Base-by-base conservation (phyloP, 1,140 invertebrate species). In the Heliconius himera region DNA sequence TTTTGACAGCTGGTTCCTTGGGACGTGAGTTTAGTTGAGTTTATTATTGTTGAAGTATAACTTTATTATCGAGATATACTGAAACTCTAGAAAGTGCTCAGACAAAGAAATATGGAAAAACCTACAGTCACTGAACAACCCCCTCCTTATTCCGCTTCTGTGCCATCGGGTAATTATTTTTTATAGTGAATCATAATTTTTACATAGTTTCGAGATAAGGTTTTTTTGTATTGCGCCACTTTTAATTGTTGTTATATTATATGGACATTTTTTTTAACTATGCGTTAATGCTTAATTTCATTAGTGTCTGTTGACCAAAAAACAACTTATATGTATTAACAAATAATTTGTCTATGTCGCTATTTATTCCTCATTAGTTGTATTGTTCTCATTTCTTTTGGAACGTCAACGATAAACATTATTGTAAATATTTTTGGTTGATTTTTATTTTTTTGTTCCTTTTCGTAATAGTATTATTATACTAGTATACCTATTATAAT, bases 121-220 rank as follows among this genome's bases (percentile, higher is more conserved):
- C 91, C 88, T 29, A 87, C 85, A 22, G 86, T 91, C 60, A 91
- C 88, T 29, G 92, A 93, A 4, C 86, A 90, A 41, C 92, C 92
- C 8, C 92, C 92, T 2, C 92, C 92, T 18, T 93, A 93, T 75
- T 90, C 88, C 2, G 87, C 92, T 2, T 77, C 89, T 20, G 80
- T 88, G 46, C 87, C 84, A 49, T 84, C 84, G 87, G 90, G 91
- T 93, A 88, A 80, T 77, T 66, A 36, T 29, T 76, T 77, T 46
- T 38, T 75, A 70, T 78, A 36, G 41, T 89, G 86, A 89, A 85
- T 90, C 87, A 91, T 79, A 82, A 79, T 29, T 66, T 26, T 66
- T 66, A 66, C 77, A 81, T 20, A 71, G 49, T 80, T 77, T 76
- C 29, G 22, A 78, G 85, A 84, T 84, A 83, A 85, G 74, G 51